Evolutionary conservation across 2,888 invertebrate genomes (phyloP), one percentile per base, ranked within the genome.

Genomic region (Rosalia funebris): DNA sequence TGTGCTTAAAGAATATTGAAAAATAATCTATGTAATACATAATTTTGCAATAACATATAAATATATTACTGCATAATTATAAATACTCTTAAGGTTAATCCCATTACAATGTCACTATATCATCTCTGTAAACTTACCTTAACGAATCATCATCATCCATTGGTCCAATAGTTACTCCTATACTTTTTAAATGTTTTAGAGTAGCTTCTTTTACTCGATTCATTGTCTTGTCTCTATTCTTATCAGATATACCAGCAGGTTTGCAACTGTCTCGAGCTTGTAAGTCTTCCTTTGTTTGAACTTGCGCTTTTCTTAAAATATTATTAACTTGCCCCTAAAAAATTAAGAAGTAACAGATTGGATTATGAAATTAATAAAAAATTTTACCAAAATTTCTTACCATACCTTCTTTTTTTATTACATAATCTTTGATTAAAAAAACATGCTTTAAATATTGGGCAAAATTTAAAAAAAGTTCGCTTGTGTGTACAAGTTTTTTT

Each of bases 321-420:
- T 84, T 82, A 74, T 85, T 85, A 0, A 86, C 85, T 75, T 86
- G 85, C 1, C 82, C 83, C 82, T 82, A 62, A 37, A 71, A 63
- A 60, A 60, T 39, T 12, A 37, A 4, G 1, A 3, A 11, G n/a
- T n/a, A n/a, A n/a, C n/a, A n/a, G n/a, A n/a, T n/a, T n/a, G n/a
- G n/a, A n/a, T n/a, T n/a, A n/a, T n/a, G n/a, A n/a, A n/a, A n/a
- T n/a, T n/a, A n/a, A n/a, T n/a, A n/a, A 16, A 15, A 1, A 44
- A 5, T 36, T 17, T 11, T 31, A 44, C 20, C 17, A 4, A 63
- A 72, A n/a, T n/a, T n/a, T n/a, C n/a, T n/a, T n/a, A n/a, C n/a
- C n/a, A n/a, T n/a, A n/a, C n/a, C n/a, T n/a, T n/a, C n/a, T n/a
- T n/a, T n/a, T n/a, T n/a, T n/a, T n/a, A n/a, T n/a, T n/a, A n/a